Conservation (phyloP, 2,113 vertebrate genomes). For the Tetraodon nigroviridis region DNA sequence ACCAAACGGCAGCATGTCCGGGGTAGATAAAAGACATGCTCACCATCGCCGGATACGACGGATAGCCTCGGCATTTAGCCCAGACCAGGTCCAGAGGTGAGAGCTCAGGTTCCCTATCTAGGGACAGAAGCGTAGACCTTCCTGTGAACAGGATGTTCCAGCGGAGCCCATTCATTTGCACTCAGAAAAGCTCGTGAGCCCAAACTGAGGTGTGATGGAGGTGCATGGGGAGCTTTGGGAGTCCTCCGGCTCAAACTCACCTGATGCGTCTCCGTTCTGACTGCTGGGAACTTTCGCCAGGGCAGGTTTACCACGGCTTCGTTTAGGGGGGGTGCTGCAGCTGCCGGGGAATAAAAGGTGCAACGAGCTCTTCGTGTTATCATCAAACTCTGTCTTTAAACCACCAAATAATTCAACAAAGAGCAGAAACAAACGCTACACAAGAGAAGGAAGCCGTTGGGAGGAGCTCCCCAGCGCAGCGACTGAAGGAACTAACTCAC, state of each 20-base stretch:
- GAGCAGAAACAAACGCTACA: no score
- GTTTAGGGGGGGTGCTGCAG: constrained; percentile 80
- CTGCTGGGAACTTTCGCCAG: constrained; percentile 83
- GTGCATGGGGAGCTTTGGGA: constrained; percentile 7
- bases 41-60: constrained; percentile 97
- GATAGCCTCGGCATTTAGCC: constrained; percentile 98
- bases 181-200: constrained; percentile 9
- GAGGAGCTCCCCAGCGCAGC: background rate
- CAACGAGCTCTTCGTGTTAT: no score
- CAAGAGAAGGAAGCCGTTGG: no score
- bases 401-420: no score
- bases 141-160: constrained; percentile 68
- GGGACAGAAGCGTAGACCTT: constrained; percentile 81
- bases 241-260: constrained; percentile 64
- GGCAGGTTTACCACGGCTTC: constrained; percentile 90
- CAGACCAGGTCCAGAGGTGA: constrained; percentile 93
- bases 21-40: constrained; percentile 52
- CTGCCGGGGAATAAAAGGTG: constrained; percentile 3
- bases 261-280: constrained; percentile 81
- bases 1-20: background rate
- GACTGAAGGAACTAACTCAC: constrained; percentile 57
- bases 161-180: constrained; percentile 26
- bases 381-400: no score
- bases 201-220: constrained; percentile 11
- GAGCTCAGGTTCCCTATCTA: constrained; percentile 82